A percentile compares a stretch with the other conserved stretches of the same genome.
Evolutionary conservation across 2,888 invertebrate genomes (phyloP).

Genomic region (Xestoiulus laeticollis): DNA sequence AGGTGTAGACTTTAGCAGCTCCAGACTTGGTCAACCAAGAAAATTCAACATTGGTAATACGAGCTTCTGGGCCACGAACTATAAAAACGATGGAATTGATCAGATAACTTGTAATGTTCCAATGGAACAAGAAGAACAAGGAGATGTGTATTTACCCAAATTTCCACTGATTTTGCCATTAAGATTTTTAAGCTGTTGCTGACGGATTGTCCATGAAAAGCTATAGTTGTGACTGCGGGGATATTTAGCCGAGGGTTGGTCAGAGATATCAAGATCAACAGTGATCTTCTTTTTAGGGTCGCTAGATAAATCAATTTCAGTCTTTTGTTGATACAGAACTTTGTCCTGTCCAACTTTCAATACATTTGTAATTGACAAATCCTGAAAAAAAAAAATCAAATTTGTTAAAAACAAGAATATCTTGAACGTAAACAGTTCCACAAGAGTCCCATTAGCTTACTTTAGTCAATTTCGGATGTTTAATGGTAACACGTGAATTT

Average conservation of each 20-base stretch:
- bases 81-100: not conserved
- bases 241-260: conserved; percentile 17
- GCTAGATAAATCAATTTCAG: conserved; percentile 48
- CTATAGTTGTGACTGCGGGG: conserved; percentile 48
- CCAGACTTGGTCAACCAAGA: conserved; percentile 50
- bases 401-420: not conserved
- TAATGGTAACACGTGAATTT: conserved; percentile 45
- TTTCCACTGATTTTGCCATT: conserved; percentile 47
- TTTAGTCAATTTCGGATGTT: conserved; percentile 51
- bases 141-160: not conserved
- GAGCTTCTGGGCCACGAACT: conserved; percentile 45
- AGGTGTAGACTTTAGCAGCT: not conserved
- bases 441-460: not conserved
- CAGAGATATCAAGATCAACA: conserved; percentile 40
- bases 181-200: conserved; percentile 15
- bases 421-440: not conserved
- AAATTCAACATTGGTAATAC: conserved; percentile 30
- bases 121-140: not conserved
- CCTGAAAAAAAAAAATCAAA: not conserved
- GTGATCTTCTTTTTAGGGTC: conserved; percentile 50
- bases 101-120: not conserved
- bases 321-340: not conserved
- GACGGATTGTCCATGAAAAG: not conserved
- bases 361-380: not conserved
- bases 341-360: not conserved